phyloP scores from a whole-genome alignment of 2,888 invertebrate genomes.

The Amphipoea oculea region DNA sequence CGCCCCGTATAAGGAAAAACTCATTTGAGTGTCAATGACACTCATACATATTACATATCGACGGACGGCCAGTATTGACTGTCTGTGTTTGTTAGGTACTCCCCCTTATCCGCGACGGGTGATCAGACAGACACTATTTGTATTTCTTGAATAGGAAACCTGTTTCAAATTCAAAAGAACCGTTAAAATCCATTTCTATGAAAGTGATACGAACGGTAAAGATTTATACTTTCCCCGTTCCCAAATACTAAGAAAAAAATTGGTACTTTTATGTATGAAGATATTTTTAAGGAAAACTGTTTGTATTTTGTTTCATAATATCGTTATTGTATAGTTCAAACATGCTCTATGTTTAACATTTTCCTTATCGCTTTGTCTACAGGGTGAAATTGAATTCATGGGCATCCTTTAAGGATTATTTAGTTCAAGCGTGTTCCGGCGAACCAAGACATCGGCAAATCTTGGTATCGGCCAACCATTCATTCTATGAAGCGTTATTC shows the following conservation, averaged over 20 bases:
- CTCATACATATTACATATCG: slow-evolving; percentile 16
- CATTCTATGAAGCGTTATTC: no score
- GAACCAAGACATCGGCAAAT: no score
- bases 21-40: slow-evolving; percentile 47
- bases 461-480: no score
- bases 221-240: no score
- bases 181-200: not conserved
- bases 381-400: no score
- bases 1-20: slow-evolving; percentile 47
- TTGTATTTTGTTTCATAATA: slow-evolving; percentile 2
- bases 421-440: no score
- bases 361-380: not conserved
- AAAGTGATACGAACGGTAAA: not conserved
- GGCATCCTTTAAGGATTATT: no score
- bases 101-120: slow-evolving; percentile 28
- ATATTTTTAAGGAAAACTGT: not conserved
- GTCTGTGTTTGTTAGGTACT: slow-evolving; percentile 49
- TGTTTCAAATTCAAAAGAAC: slow-evolving; percentile 8
- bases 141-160: slow-evolving; percentile 15
- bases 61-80: slow-evolving; percentile 17
- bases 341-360: not conserved
- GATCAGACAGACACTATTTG: slow-evolving; percentile 26
- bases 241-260: not conserved
- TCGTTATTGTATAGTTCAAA: not conserved
- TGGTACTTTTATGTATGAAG: not conserved